Evolutionary conservation across 2,113 vertebrate genomes (phyloP).

Genomic region (Sterrhoptilus dennistouni): DNA sequence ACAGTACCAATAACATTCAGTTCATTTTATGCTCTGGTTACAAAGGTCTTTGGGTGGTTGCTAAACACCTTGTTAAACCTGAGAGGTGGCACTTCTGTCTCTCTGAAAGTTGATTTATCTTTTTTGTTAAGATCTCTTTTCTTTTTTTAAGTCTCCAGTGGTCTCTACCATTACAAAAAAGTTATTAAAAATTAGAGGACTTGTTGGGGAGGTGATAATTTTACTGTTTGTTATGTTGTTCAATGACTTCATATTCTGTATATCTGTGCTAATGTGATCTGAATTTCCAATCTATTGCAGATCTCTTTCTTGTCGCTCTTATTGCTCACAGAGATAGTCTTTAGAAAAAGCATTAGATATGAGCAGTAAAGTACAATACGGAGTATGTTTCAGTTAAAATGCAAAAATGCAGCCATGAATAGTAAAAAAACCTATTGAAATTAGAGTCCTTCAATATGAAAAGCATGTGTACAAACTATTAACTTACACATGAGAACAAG

Average conservation of each 20-base stretch:
- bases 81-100: neutral
- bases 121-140: neutral
- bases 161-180: neutral
- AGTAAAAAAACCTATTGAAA: neutral
- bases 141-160: neutral
- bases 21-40: neutral
- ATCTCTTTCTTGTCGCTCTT: neutral
- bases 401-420: neutral
- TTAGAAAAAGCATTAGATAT: neutral
- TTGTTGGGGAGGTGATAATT: neutral
- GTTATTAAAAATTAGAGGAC: neutral
- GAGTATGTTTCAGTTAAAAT: neutral
- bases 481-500: neutral
- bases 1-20: neutral
- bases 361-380: neutral
- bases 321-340: neutral
- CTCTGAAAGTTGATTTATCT: neutral
- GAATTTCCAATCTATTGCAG: slow-evolving; percentile 1
- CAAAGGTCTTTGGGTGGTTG: neutral
- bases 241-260: neutral
- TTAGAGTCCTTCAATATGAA: neutral
- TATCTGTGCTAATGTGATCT: neutral
- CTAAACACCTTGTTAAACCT: neutral
- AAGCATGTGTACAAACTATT: neutral
- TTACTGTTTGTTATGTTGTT: neutral